Percentiles rank a stretch among this genome's conserved stretches.
Conservation (phyloP, 2,113 vertebrate genomes). For the Brachyistius frenatus region DNA sequence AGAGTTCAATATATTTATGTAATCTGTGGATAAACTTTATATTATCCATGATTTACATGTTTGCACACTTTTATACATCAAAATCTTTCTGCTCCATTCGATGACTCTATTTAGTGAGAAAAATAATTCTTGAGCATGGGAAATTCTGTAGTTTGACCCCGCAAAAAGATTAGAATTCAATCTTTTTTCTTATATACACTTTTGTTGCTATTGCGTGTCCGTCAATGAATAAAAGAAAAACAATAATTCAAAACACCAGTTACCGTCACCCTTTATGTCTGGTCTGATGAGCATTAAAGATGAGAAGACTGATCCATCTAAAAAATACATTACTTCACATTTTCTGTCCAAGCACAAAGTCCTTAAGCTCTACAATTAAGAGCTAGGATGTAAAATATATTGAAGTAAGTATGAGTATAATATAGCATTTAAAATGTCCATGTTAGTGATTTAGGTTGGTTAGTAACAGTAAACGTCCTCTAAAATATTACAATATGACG, state of each 20-base stretch:
- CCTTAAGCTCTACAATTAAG: neutral
- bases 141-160: neutral
- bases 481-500: slow-evolving; percentile 36
- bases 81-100: neutral
- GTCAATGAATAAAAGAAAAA: neutral
- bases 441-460: slow-evolving; percentile 16
- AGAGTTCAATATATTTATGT: neutral
- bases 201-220: neutral
- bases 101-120: no score
- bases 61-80: neutral
- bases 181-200: neutral
- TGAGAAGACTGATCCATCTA: no score
- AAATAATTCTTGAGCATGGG: neutral
- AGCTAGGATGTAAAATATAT: slow-evolving; percentile 1
- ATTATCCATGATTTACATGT: slow-evolving; percentile 18
- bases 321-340: no score
- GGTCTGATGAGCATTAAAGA: no score
- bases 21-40: slow-evolving; percentile 34
- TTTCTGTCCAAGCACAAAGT: no score
- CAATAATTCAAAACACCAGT: no score
- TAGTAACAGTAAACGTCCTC: slow-evolving; percentile 12
- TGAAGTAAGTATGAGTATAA: neutral
- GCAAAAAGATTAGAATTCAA: neutral
- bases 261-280: no score
- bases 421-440: slow-evolving; percentile 6